phyloP scores from a whole-genome alignment of 2,113 vertebrate genomes.

The Anser cygnoides region DNA sequence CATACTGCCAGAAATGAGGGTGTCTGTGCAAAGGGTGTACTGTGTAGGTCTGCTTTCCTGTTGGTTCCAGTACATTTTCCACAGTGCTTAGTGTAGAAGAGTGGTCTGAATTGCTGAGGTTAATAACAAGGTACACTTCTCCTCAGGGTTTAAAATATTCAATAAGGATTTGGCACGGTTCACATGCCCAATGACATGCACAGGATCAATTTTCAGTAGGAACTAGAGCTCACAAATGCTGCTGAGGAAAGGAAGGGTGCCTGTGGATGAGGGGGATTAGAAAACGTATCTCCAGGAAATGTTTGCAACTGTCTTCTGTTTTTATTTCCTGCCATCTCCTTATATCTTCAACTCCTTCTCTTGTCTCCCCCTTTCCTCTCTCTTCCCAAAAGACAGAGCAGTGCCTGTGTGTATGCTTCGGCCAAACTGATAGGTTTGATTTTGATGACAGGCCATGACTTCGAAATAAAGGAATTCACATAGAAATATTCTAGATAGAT shows the following conservation, averaged over 20 bases:
- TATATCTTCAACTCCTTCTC: no score
- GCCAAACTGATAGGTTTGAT: no score
- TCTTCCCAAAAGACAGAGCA: no score
- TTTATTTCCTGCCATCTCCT: no score
- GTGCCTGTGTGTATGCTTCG: no score
- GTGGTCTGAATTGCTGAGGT: not conserved
- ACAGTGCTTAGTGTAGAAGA: not conserved
- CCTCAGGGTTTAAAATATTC: not conserved
- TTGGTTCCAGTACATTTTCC: not conserved
- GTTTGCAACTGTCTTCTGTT: no score
- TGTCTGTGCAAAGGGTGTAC: not conserved
- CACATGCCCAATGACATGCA: not conserved
- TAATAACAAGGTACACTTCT: not conserved
- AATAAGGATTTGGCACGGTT: not conserved
- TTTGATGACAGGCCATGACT: no score
- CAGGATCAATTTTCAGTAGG: not conserved
- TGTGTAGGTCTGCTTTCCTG: accelerated
- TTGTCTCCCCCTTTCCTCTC: no score
- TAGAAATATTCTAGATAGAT: no score
- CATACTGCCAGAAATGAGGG: not conserved
- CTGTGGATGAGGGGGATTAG: not conserved
- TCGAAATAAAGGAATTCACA: no score
- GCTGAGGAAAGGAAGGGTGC: not conserved
- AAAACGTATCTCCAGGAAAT: not conserved
- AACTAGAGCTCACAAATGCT: not conserved